Percentiles rank a stretch among this genome's conserved stretches.
These are phyloP conservation scores for Clanis bilineata DNA, from an alignment of 2,888 invertebrate genomes.

Conservation along the genomic window DNA sequence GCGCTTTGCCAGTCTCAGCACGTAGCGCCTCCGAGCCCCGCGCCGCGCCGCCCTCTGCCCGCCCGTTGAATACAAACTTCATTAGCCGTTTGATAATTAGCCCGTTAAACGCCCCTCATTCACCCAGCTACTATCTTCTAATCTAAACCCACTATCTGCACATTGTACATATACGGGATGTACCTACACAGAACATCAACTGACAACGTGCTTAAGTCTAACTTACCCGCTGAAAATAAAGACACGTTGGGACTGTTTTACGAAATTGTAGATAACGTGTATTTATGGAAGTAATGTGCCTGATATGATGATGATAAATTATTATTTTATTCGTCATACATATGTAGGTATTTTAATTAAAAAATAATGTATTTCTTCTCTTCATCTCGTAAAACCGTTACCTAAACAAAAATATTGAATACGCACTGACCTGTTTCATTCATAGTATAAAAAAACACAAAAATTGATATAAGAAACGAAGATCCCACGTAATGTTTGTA, in stretches of 20 bases:
- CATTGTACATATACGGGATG: not conserved
- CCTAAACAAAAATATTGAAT: not conserved
- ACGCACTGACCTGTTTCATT: not conserved
- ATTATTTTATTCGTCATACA: no score
- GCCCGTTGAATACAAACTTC: constrained; percentile 82
- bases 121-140: constrained; percentile 61
- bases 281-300: no score
- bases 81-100: constrained; percentile 83
- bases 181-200: not conserved
- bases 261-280: not conserved
- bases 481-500: not conserved
- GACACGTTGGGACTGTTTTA: not conserved
- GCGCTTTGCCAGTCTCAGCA: constrained; percentile 74
- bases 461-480: not conserved
- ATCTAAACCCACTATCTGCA: constrained; percentile 49
- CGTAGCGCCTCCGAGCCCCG: constrained; percentile 67
- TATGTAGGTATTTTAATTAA: no score
- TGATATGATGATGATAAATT: no score
- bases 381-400: not conserved
- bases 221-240: not conserved
- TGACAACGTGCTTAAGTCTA: not conserved
- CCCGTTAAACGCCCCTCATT: constrained; percentile 80
- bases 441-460: not conserved
- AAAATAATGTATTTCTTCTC: no score
- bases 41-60: constrained; percentile 60